These are phyloP conservation scores for Microtus ochrogaster DNA, from an alignment of 2,113 vertebrate species.

Conservation along the genomic window DNA sequence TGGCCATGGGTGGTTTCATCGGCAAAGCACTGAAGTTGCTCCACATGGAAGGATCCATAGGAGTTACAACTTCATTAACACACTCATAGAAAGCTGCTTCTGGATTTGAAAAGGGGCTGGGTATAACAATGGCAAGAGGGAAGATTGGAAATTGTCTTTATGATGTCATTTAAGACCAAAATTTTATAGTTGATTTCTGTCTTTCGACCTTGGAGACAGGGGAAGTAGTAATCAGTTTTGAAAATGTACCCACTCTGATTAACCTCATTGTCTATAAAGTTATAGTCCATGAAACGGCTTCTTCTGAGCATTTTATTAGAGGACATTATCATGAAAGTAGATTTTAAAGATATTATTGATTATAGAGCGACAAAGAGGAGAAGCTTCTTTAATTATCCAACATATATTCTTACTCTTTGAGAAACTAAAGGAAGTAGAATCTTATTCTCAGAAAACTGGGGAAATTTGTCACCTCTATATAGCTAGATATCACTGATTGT, in stretches of 20 bases:
- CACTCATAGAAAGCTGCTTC: neutral
- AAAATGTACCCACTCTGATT: conserved; percentile 61
- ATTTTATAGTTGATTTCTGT: conserved; percentile 54
- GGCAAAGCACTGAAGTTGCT: neutral
- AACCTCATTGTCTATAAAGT: conserved; percentile 69
- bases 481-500: neutral
- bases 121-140: neutral
- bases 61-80: conserved; percentile 21
- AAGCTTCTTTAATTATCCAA: conserved; percentile 63
- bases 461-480: conserved; percentile 9
- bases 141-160: conserved; percentile 19
- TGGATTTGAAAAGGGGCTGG: neutral
- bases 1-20: neutral
- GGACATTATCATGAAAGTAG: conserved; percentile 61
- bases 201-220: conserved; percentile 53
- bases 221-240: conserved; percentile 30
- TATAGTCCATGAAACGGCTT: conserved; percentile 63
- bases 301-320: conserved; percentile 67
- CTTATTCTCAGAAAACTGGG: conserved; percentile 55
- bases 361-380: conserved; percentile 62
- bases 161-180: conserved; percentile 55
- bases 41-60: neutral
- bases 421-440: conserved; percentile 38
- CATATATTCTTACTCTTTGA: conserved; percentile 44
- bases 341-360: conserved; percentile 68